Evolutionary conservation across 2,888 invertebrate species (phyloP).

Genomic region (Gastracanthus pulcherrimus): DNA sequence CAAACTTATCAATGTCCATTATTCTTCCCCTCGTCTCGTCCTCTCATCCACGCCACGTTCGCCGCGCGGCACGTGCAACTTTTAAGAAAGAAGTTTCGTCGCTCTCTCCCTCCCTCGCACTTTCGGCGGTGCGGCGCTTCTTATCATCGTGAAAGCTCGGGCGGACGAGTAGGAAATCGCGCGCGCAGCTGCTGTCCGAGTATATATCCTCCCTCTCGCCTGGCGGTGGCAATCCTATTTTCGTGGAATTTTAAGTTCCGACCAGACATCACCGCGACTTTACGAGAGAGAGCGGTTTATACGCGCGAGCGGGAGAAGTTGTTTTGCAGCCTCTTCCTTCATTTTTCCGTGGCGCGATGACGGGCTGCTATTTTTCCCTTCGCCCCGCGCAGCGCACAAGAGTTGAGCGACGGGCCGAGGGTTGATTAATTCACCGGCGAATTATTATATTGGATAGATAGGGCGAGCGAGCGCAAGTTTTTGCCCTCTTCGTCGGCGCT

Average conservation of each 20-base stretch:
- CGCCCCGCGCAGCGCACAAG: not conserved
- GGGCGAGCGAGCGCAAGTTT: not conserved
- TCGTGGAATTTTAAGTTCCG: constrained; percentile 34
- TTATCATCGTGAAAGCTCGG: constrained; percentile 9
- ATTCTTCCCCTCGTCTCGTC: constrained; percentile 10
- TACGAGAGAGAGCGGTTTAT: constrained; percentile 1
- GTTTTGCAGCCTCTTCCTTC: constrained; percentile 7
- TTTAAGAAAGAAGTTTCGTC: constrained; percentile 22
- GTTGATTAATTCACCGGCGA: constrained; percentile 40
- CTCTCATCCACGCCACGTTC: not conserved
- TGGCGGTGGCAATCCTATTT: constrained; percentile 22
- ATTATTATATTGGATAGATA: constrained; percentile 47
- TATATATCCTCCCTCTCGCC: not conserved
- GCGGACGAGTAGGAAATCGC: constrained; percentile 2
- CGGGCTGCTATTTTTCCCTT: constrained; percentile 20
- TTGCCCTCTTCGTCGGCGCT: not conserved
- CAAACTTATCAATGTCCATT: constrained; percentile 43
- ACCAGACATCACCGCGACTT: not conserved
- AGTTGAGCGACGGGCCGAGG: not conserved
- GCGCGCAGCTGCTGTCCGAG: constrained; percentile 33
- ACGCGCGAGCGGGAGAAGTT: not conserved
- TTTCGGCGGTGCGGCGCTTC: not conserved
- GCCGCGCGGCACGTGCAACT: constrained; percentile 22
- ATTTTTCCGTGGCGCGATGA: constrained; percentile 32
- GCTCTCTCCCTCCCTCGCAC: not conserved